These are phyloP conservation scores for Octonoba sinensis DNA, from an alignment of 2,888 invertebrate species.

Conservation along the genomic window DNA sequence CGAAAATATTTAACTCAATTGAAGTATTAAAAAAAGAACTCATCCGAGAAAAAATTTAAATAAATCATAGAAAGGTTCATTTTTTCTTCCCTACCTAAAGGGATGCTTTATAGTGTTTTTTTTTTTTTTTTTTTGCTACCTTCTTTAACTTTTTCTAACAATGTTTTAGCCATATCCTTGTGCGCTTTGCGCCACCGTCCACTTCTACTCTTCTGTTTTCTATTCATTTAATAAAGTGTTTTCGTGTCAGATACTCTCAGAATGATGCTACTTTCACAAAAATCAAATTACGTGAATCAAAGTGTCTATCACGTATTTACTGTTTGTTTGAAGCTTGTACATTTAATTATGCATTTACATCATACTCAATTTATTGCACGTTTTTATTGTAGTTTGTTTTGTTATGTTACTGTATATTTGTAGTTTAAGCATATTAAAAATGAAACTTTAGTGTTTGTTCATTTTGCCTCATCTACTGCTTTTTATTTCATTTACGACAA, in stretches of 20 bases:
- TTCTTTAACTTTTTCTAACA: too few species aligned
- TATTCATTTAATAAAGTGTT: not conserved
- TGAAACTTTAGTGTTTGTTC: not conserved
- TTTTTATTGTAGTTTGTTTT: conserved; percentile 35
- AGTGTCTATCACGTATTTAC: conserved; percentile 12
- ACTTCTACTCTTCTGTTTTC: not conserved
- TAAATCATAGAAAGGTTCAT: too few species aligned
- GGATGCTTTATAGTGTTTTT: too few species aligned
- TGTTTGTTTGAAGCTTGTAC: conserved; percentile 18
- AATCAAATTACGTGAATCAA: too few species aligned
- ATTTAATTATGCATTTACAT: conserved; percentile 42
- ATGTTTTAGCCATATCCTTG: not conserved
- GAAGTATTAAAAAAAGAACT: too few species aligned
- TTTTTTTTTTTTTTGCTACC: too few species aligned
- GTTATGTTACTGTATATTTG: conserved; percentile 37
- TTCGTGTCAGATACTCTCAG: conserved; percentile 12
- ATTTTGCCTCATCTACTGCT: not conserved
- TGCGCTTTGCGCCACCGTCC: conserved; percentile 10
- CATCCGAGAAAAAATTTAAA: too few species aligned
- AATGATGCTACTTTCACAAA: too few species aligned
- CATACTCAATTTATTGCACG: conserved; percentile 18
- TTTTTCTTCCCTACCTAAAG: too few species aligned
- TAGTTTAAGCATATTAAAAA: conserved; percentile 36
- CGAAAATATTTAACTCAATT: too few species aligned
- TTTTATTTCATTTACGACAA: too few species aligned